A percentile compares a stretch with the other conserved stretches of the same genome.
These are phyloP conservation scores for Planiliza haematocheilus DNA, from an alignment of 2,113 vertebrate species.

Conservation along the genomic window DNA sequence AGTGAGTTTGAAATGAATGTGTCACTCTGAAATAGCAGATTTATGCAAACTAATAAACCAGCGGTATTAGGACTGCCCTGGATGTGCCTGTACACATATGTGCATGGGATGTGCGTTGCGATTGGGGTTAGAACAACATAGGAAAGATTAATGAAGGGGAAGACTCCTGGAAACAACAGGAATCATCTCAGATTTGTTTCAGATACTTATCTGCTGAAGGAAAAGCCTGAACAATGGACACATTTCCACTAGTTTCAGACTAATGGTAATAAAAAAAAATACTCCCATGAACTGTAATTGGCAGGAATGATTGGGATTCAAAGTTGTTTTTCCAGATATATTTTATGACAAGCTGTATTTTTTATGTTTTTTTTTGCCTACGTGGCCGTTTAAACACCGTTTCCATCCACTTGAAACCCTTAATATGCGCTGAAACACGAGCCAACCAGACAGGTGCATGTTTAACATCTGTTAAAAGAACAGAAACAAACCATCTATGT, in stretches of 20 bases:
- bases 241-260: slow-evolving; percentile 31
- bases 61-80: slow-evolving; percentile 10
- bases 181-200: slow-evolving; percentile 48
- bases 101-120: background rate
- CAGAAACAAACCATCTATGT: no score
- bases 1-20: background rate
- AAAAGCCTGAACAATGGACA: slow-evolving; percentile 49
- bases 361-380: background rate
- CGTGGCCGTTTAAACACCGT: no score
- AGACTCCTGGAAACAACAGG: slow-evolving; percentile 40
- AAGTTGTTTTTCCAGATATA: background rate
- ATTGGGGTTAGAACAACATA: slow-evolving; percentile 26
- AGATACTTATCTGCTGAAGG: slow-evolving; percentile 37
- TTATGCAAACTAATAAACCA: slow-evolving; percentile 2
- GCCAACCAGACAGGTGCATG: no score
- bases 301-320: background rate
- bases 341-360: background rate
- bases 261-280: slow-evolving; percentile 19
- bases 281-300: background rate
- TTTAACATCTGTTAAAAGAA: no score
- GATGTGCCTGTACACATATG: background rate
- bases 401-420: no score
- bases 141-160: slow-evolving; percentile 21
- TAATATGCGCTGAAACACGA: no score
- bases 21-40: background rate